A percentile compares a stretch with the other conserved stretches of the same genome.
phyloP scores from a whole-genome alignment of 2,113 vertebrate species.

The Anguilla japonica region DNA sequence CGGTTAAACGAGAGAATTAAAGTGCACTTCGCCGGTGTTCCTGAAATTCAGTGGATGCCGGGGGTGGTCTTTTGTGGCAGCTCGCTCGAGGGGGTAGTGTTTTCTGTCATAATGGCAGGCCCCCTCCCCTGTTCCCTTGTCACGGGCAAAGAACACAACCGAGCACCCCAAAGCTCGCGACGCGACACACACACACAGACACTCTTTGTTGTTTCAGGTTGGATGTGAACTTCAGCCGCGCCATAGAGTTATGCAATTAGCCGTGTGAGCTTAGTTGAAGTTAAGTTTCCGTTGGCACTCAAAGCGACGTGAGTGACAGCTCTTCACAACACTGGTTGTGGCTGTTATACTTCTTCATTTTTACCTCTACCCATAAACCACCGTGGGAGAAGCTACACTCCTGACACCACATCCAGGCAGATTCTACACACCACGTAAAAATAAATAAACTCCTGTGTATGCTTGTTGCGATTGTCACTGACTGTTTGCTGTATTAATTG shows the following conservation, averaged over 20 bases:
- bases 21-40: background rate
- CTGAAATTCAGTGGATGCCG: background rate
- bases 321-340: background rate
- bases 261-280: background rate
- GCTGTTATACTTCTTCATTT: background rate
- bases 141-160: background rate
- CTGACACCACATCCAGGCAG: background rate
- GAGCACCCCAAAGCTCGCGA: background rate
- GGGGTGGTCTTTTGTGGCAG: background rate
- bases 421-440: background rate
- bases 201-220: background rate
- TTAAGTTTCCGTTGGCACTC: background rate
- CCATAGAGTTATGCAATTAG: conserved; percentile 2
- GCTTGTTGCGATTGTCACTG: background rate
- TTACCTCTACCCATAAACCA: background rate
- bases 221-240: background rate
- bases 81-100: background rate
- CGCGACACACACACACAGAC: background rate
- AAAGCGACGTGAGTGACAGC: background rate
- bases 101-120: background rate
- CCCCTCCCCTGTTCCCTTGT: background rate
- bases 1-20: background rate
- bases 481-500: background rate
- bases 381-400: background rate
- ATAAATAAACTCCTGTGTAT: background rate